Percentiles rank a stretch among this genome's conserved stretches.
Evolutionary conservation across 2,797 vertebrate genomes (phyloP).

Genomic region (Sebastes matsubarae): DNA sequence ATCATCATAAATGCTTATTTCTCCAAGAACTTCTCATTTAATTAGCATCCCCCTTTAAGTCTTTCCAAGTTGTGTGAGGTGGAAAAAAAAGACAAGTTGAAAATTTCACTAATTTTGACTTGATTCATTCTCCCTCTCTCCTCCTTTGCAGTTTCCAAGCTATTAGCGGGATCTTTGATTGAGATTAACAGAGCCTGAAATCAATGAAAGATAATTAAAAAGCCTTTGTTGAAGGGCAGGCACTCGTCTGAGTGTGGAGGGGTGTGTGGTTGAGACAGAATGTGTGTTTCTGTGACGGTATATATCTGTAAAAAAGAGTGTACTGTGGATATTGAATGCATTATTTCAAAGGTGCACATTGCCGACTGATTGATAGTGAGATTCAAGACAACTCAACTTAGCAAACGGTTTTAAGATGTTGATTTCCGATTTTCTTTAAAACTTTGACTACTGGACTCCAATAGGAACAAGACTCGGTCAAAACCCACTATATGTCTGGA

Average conservation of each 20-base stretch:
- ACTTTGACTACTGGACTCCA: background rate
- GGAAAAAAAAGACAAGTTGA: constrained; percentile 35
- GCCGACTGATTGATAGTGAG: constrained; percentile 9
- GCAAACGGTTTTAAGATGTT: background rate
- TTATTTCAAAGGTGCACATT: constrained; percentile 15
- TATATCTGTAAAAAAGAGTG: constrained; percentile 8
- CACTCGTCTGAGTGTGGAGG: constrained; percentile 54
- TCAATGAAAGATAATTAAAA: constrained; percentile 81
- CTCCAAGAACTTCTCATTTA: constrained; percentile 39
- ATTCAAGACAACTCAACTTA: constrained; percentile 22
- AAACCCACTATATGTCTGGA: too few species aligned
- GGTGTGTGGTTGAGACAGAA: constrained; percentile 42
- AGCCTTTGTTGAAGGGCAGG: constrained; percentile 73
- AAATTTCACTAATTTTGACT: constrained; percentile 52
- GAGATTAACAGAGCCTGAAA: constrained; percentile 74
- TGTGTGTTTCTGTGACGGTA: constrained; percentile 8
- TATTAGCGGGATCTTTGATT: constrained; percentile 77
- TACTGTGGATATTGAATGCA: constrained; percentile 24
- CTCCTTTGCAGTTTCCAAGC: constrained; percentile 59
- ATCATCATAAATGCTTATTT: constrained; percentile 15
- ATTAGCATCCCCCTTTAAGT: constrained; percentile 42
- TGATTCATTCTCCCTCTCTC: constrained; percentile 51
- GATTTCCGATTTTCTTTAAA: background rate
- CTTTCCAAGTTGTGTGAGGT: constrained; percentile 26
- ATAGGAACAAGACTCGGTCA: background rate